phyloP scores from a whole-genome alignment of 2,797 vertebrate genomes.

The Zenarchopterus dispar region DNA sequence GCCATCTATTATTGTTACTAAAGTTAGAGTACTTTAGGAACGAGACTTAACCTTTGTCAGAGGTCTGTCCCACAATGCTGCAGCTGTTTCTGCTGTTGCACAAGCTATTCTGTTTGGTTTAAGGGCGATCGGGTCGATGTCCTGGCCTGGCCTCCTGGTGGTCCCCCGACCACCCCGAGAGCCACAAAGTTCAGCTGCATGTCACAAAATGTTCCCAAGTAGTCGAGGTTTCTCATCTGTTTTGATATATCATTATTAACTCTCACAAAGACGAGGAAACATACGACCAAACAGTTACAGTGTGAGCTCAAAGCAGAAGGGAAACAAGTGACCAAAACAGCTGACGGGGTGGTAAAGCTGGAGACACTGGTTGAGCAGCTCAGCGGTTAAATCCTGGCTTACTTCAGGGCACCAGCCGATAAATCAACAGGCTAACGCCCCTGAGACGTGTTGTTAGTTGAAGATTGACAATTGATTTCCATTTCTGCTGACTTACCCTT shows the following conservation, averaged over 20 bases:
- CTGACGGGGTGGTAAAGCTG: conserved; percentile 25
- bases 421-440: neutral
- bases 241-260: too few species aligned
- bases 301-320: too few species aligned
- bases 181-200: conserved; percentile 14
- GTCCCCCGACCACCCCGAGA: conserved; percentile 19
- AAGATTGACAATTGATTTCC: neutral
- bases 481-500: conserved; percentile 52
- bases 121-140: neutral
- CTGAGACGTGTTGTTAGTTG: neutral
- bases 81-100: neutral
- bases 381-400: conserved; percentile 6
- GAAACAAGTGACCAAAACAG: conserved; percentile 14
- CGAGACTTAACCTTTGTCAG: neutral
- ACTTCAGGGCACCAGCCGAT: neutral
- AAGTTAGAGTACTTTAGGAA: too few species aligned
- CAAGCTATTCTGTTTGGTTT: neutral
- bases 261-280: too few species aligned
- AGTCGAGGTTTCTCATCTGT: too few species aligned
- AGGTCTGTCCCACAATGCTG: neutral
- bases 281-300: too few species aligned
- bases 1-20: too few species aligned
- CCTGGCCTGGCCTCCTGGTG: neutral
- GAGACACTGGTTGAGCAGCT: conserved; percentile 26
- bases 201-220: conserved; percentile 33